These are phyloP conservation scores for Agapornis roseicollis DNA, from an alignment of 2,113 vertebrate genomes.

Conservation along the genomic window DNA sequence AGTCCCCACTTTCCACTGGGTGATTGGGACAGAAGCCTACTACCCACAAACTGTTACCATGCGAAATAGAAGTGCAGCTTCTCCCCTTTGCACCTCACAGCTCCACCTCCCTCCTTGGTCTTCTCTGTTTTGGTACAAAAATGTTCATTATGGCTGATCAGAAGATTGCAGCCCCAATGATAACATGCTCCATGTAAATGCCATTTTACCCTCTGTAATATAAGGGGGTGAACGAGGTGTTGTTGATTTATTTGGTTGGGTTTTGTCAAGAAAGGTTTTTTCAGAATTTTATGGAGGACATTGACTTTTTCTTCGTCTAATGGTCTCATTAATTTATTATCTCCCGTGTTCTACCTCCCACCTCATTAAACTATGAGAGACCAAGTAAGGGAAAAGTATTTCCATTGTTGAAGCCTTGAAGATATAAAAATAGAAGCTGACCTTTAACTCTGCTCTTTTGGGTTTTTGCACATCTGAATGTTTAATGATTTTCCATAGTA, in stretches of 20 bases:
- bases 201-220: background rate
- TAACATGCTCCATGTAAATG: background rate
- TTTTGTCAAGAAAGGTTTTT: background rate
- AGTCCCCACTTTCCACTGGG: background rate
- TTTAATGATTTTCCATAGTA: background rate
- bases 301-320: background rate
- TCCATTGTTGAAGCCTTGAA: background rate
- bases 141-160: background rate
- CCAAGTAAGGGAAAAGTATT: background rate
- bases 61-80: background rate
- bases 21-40: background rate
- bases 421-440: background rate
- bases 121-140: background rate
- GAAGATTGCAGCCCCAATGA: background rate
- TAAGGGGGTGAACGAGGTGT: background rate
- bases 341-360: background rate
- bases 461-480: background rate
- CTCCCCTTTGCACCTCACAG: background rate
- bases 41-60: background rate
- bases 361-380: background rate
- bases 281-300: background rate
- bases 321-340: background rate
- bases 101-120: background rate
- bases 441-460: background rate
- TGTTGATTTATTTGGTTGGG: background rate